These are phyloP conservation scores for Papilio xuthus DNA, from an alignment of 1,140 invertebrate species.

Conservation along the genomic window DNA sequence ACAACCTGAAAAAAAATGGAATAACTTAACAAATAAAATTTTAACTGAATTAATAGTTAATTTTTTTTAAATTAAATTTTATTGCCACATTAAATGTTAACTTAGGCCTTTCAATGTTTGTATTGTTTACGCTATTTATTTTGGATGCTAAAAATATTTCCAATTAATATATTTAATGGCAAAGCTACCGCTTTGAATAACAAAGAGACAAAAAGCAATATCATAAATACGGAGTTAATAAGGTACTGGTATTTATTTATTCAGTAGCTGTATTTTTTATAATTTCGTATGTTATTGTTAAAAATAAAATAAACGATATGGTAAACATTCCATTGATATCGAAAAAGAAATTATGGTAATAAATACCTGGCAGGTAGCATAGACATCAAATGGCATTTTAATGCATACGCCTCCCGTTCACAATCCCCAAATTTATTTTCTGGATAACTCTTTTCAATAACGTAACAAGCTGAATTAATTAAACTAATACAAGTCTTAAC, in stretches of 20 bases:
- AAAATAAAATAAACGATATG: neutral
- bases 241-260: too few relatives aligned
- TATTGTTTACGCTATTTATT: too few relatives aligned
- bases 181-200: too few relatives aligned
- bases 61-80: too few relatives aligned
- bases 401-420: constrained; percentile 59
- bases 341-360: constrained; percentile 3
- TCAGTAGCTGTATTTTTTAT: neutral
- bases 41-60: too few relatives aligned
- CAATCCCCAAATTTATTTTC: constrained; percentile 66
- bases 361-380: constrained; percentile 73
- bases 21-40: too few relatives aligned
- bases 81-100: too few relatives aligned
- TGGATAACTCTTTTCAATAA: constrained; percentile 70
- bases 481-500: constrained; percentile 70
- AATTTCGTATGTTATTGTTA: neutral
- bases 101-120: too few relatives aligned
- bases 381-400: constrained; percentile 68
- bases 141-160: too few relatives aligned
- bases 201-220: too few relatives aligned
- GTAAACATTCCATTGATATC: constrained; percentile 3
- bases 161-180: too few relatives aligned
- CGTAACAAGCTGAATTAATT: constrained; percentile 75
- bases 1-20: constrained; percentile 71
- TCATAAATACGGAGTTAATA: too few relatives aligned